Evolutionary conservation across 2,797 vertebrate species (phyloP), one percentile per base, ranked within the genome.

Genomic region (Amphiprion clarkii): DNA sequence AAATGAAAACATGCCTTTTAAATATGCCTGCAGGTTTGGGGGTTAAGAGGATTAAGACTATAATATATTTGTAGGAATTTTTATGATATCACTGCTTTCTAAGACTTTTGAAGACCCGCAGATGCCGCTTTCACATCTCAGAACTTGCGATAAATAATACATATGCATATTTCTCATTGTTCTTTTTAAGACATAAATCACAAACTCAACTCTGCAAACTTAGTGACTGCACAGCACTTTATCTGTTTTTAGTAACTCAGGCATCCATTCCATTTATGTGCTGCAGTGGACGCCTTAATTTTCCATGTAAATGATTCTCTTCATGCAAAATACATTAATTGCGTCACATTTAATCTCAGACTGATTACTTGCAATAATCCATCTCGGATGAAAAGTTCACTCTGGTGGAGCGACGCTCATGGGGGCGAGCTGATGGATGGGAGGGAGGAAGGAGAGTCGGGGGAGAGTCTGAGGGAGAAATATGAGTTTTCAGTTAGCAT

Each of bases 341-440:
- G 74, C 29, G 68, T 69, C 68, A 61, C 10, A 57, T 70, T 79
- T 79, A 69, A 80, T 63, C 72, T 51, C 60, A 59, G 53, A 77
- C n/a, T 5, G 58, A 78, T 82, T 55, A 72, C 53, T 63, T 33
- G 31, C 48, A 61, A 77, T 78, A 79, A 87, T 73, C 66, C 54
- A 59, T 52, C 61, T 71, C 74, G 39, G 79, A 74, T 85, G 67
- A 85, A 82, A 78, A 82, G 74, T 33, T 52, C 66, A 49, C 25
- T 46, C 36, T 49, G 46, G 58, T 39, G 21, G 11, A 55, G 74
- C 5, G 58, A 62, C 40, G 67, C 80, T 78, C 44, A 36, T 49
- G 67, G 77, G 81, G 54, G 23, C n/a, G 3, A 27, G 25, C 59
- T 74, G 75, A 82, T 6, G 23, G 79, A 87, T 78, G 77, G n/a